Base-by-base conservation (phyloP, 2,113 vertebrate genomes). In the Chaetodon auriga region DNA sequence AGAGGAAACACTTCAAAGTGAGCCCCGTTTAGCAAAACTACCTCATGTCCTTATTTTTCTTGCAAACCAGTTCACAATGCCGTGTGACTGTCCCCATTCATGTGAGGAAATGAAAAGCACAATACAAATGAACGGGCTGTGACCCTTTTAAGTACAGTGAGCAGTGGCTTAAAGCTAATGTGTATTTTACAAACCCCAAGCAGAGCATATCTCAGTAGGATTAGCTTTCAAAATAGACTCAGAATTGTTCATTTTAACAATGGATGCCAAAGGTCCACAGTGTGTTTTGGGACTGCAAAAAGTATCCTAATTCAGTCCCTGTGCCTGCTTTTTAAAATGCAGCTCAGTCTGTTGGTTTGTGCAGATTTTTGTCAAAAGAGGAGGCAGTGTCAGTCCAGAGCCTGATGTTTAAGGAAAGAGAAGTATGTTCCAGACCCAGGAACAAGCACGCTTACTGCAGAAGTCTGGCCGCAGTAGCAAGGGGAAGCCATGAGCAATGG, bases 401-500 rank as follows among this genome's bases (percentile, higher is more conserved):
- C 11, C 36, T 85, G 48, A 58, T 85, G 41, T 72, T 84, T 70
- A 10, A 63, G 73, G 30, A 66, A 25, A 79, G 70, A 75, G 62
- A 61, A 74, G 73, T 78, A 83, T 88, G 82, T 87, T 84, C 80
- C 86, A 68, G 72, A 66, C 57, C 13, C 79, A 55, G 80, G 75
- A 86, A 78, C 60, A 68, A 58, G 76, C 72, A 49, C 9, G 48
- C 69, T 73, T 38, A 30, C 81, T 88, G 90, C 80, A 78, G 80
- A 54, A 83, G 84, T 89, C 84, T 92, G 89, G 86, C 82, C 71
- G 41, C 88, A 84, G 85, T 66, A 84, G 81, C 64, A 43, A 68
- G 43, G 85, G 90, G 88, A 94, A 93, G 90, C 87, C 89, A 84
- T 92, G 92, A 94, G 93, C 93, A 94, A 92, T 93, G 95, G 94